Evolutionary conservation across 2,888 invertebrate genomes (phyloP), one percentile per base, ranked within the genome.

Genomic region (Exocentrus adspersus): DNA sequence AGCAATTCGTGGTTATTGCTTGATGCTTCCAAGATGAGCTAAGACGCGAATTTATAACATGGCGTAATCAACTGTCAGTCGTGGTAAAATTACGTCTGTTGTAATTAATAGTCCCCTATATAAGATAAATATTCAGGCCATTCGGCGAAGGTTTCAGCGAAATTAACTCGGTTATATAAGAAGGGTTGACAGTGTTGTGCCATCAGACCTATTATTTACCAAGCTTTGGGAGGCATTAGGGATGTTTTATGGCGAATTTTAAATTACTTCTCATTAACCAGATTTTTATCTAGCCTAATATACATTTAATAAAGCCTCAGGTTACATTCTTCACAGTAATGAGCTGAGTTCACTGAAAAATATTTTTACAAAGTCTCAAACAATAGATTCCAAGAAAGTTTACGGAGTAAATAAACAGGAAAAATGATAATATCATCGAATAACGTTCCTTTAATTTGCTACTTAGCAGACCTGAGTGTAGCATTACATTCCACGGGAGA

Each of bases 401-500:
- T n/a, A n/a, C n/a, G n/a, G n/a, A n/a, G n/a, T n/a, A n/a, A n/a
- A 24, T 3, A 24, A 24, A 24, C 24, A 5, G 24, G 24, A 5
- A 7, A 7, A 24, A 24, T 24, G 24, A 24, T 7, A 24, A 7
- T n/a, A n/a, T n/a, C n/a, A n/a, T n/a, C n/a, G 24, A 24, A 28
- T 14, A 48, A 48, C 16, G 28, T 16, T 48, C 28, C 48, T 28
- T 48, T 48, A 48, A 48, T 19, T 14, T 24, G 24, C 19, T 16
- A 28, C 17, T 48, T 48, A 28, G 24, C 48, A 28, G 48, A 28
- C 10, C 17, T 10, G 28, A 14, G 28, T 45, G 14, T 48, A 28
- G 28, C 48, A 28, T 48, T 48, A 48, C 48, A 48, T 28, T 16
- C 28, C 48, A 48, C 28, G 21, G 28, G 48, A 24, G 48, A 48